Conservation (phyloP, 2,888 invertebrate species). For the Cataglyphis rosenhaueri region DNA sequence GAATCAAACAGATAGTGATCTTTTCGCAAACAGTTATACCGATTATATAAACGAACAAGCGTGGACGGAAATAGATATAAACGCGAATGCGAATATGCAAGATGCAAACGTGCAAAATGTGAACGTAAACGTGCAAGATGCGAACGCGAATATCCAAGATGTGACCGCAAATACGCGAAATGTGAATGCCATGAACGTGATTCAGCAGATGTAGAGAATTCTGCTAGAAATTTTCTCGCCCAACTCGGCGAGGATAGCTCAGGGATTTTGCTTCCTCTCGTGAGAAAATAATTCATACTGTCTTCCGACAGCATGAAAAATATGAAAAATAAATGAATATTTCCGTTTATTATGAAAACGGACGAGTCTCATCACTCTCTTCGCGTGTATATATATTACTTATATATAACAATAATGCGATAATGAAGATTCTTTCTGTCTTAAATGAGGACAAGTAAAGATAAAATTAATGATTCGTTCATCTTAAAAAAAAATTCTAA, state of each 20-base stretch:
- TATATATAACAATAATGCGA: background rate
- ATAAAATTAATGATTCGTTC: background rate
- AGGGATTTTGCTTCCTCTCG: slow-evolving; percentile 11
- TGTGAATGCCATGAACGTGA: background rate
- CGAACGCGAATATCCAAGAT: background rate
- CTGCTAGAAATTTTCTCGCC: background rate
- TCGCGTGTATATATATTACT: background rate
- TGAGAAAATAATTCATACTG: background rate
- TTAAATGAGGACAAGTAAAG: slow-evolving; percentile 5
- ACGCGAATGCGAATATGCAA: background rate
- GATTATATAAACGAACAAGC: too few species aligned
- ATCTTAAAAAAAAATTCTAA: background rate
- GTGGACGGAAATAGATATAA: too few species aligned
- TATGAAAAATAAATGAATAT: background rate
- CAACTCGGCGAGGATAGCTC: slow-evolving; percentile 6
- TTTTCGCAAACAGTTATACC: background rate
- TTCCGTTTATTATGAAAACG: background rate
- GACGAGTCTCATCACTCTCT: background rate
- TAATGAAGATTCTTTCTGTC: background rate
- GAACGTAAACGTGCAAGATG: background rate
- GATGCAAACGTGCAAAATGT: background rate
- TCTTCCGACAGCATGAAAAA: background rate
- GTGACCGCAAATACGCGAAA: background rate
- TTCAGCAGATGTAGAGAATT: background rate
- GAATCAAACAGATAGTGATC: too few species aligned